These are phyloP conservation scores for Xestia ashworthii DNA, from an alignment of 2,888 invertebrate species.

Conservation along the genomic window DNA sequence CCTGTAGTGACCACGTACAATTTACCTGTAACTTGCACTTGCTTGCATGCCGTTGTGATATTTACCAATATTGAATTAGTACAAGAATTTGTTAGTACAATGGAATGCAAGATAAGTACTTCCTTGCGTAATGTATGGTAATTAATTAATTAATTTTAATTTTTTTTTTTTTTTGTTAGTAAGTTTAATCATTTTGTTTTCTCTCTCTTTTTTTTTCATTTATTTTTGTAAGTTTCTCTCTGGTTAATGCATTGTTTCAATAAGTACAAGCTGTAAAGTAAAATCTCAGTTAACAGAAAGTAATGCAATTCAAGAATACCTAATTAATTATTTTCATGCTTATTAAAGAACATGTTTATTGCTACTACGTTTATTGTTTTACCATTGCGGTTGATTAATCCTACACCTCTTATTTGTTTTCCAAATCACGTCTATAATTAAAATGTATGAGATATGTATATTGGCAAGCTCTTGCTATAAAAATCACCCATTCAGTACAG, in stretches of 20 bases:
- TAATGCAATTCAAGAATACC: not conserved
- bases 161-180: no score
- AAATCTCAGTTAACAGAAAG: no score
- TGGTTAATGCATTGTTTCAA: not conserved
- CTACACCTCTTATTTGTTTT: not conserved
- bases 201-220: no score
- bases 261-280: not conserved
- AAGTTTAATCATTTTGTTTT: no score
- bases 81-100: not conserved
- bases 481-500: no score
- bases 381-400: not conserved
- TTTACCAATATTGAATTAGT: not conserved
- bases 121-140: no score
- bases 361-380: constrained; percentile 12
- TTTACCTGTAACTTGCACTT: not conserved
- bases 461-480: no score
- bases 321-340: constrained; percentile 4
- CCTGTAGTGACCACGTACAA: not conserved
- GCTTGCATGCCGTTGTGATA: not conserved
- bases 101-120: not conserved
- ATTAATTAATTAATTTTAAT: no score
- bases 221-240: not conserved
- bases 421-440: constrained; percentile 8
- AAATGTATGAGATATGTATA: no score
- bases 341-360: constrained; percentile 32